A percentile compares a stretch with the other conserved stretches of the same genome.
These are phyloP conservation scores for Ciconia maguari DNA, from an alignment of 2,113 vertebrate genomes.

Conservation along the genomic window DNA sequence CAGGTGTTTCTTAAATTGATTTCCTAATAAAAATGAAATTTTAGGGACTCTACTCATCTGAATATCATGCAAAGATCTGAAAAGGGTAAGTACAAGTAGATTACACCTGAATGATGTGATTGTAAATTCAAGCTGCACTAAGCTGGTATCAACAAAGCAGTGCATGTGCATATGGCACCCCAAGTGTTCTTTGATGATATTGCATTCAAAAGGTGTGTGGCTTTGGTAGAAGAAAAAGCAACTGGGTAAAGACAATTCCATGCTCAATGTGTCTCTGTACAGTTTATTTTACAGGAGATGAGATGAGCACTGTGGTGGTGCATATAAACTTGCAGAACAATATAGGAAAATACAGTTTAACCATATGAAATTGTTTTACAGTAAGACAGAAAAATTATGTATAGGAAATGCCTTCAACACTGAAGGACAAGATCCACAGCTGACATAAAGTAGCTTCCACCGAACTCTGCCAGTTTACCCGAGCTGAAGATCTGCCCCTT, in stretches of 20 bases:
- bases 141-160: neutral
- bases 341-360: conserved; percentile 62
- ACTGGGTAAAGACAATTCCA: conserved; percentile 9
- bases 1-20: neutral
- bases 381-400: conserved; percentile 63
- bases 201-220: neutral
- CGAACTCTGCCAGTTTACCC: conserved; percentile 27
- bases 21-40: neutral
- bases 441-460: conserved; percentile 49
- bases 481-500: conserved; percentile 52
- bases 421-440: conserved; percentile 60
- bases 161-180: neutral
- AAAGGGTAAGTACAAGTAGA: neutral
- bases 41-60: neutral
- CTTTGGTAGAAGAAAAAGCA: neutral
- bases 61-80: neutral
- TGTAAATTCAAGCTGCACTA: neutral
- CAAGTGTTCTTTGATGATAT: neutral
- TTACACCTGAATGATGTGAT: neutral
- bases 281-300: conserved; percentile 74
- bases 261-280: conserved; percentile 53
- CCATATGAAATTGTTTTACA: conserved; percentile 72
- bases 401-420: conserved; percentile 68
- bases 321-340: conserved; percentile 57
- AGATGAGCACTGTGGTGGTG: conserved; percentile 70